Evolutionary conservation across 2,888 invertebrate species (phyloP).

Genomic region (Cheilosia urbana): DNA sequence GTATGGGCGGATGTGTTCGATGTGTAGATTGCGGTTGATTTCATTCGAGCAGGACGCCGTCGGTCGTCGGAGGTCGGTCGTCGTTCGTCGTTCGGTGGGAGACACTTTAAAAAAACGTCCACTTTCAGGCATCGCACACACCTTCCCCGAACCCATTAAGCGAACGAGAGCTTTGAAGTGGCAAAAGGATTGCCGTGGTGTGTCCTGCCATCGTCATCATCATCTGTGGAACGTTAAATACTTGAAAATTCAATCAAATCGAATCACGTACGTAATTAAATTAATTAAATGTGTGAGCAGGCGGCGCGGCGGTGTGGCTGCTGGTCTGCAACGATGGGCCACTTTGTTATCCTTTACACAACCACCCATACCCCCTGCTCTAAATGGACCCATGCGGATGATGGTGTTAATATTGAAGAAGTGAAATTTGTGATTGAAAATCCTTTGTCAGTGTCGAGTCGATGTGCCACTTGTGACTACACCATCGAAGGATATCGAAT

Average conservation of each 20-base stretch:
- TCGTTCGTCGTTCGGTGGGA: neutral
- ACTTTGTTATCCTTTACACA: slow-evolving; percentile 59
- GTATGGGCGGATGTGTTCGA: slow-evolving; percentile 49
- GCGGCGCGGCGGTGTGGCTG: slow-evolving; percentile 11
- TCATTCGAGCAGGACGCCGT: slow-evolving; percentile 31
- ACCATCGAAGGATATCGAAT: slow-evolving; percentile 55
- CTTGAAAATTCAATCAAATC: slow-evolving; percentile 75
- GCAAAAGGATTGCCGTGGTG: slow-evolving; percentile 45
- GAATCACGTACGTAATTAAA: slow-evolving; percentile 75
- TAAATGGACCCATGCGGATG: neutral
- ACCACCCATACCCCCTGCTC: neutral
- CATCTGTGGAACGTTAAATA: slow-evolving; percentile 58
- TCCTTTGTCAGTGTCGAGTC: slow-evolving; percentile 55
- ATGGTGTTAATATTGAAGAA: slow-evolving; percentile 48
- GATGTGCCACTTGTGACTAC: slow-evolving; percentile 35
- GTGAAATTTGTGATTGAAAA: slow-evolving; percentile 36
- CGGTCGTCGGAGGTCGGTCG: neutral
- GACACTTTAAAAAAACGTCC: slow-evolving; percentile 58
- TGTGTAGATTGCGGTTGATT: slow-evolving; percentile 67
- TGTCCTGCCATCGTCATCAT: slow-evolving; percentile 54
- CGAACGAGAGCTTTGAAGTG: slow-evolving; percentile 48
- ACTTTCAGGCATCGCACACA: slow-evolving; percentile 40
- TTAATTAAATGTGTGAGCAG: slow-evolving; percentile 73
- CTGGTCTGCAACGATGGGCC: slow-evolving; percentile 49
- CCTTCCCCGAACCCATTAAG: slow-evolving; percentile 40